Evolutionary conservation across 2,797 vertebrate genomes (phyloP), one percentile per base, ranked within the genome.

Genomic region (Halcyon leucocephala): DNA sequence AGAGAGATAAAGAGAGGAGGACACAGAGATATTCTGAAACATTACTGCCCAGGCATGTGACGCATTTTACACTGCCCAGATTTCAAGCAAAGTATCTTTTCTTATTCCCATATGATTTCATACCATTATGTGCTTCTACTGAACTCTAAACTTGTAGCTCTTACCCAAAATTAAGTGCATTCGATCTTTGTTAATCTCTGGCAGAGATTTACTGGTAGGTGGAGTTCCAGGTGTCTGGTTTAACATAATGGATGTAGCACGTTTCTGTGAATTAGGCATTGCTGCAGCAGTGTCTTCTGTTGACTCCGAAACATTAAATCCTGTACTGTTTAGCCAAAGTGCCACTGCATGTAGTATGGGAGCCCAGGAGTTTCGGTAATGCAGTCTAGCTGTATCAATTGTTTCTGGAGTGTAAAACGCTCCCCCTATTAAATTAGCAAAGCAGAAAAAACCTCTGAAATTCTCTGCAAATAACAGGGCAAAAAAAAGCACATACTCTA

Each of bases 321-420:
- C 99, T 14, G 99, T 99, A 93, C 98, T 99, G 95, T 98, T 99
- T 48, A 99, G 98, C 99, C 99, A 99, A 83, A 99, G 98, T 2
- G 99, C 98, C 95, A 99, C 98, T 1, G 99, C 99, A 29, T 99
- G 99, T 21, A 99, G 98, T 91, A 99, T 98, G 6, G 99, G 99
- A 51, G 99, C 99, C 99, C 99, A 99, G 3, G 99, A 99, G 96
- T 98, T 98, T 31, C 99, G 99, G 96, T 99, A 99, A 96, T 99
- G 99, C 77, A 99, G 98, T 71, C 99, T 98, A 4, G 99, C 99
- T 31, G 99, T 99, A 96, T 99, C 99, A 91, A 99, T 99, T 14
- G 99, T 99, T 98, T 99, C 99, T 11, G 99, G 99, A 67, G 99
- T 99, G 95, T 99, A 99, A 98, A 99, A 99, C 1, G 99, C 99